Percentiles rank a stretch among this genome's conserved stretches.
Evolutionary conservation across 2,888 invertebrate genomes (phyloP).

Genomic region (Standfussiana lucernea): DNA sequence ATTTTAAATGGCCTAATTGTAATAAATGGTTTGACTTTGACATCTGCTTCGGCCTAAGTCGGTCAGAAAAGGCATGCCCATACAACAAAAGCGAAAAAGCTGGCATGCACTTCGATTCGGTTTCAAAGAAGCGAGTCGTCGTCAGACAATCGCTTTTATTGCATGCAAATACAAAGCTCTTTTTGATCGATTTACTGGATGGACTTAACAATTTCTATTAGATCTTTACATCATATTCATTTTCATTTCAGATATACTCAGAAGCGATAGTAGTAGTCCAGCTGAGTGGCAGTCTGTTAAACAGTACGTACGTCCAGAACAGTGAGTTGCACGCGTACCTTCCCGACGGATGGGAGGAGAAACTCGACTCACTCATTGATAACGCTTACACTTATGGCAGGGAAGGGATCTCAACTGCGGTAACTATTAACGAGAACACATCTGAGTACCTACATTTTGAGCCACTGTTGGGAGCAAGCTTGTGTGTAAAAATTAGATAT

Average conservation of each 20-base stretch:
- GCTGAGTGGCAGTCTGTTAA: constrained; percentile 96
- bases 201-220: background rate
- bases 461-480: background rate
- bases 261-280: constrained; percentile 98
- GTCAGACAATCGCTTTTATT: background rate
- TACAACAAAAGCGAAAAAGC: too few species aligned
- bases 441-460: background rate
- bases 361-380: constrained; percentile 97
- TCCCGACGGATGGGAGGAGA: constrained; percentile 96
- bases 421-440: constrained; percentile 80
- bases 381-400: constrained; percentile 98
- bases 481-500: background rate
- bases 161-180: background rate
- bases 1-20: too few species aligned
- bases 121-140: background rate
- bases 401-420: constrained; percentile 96
- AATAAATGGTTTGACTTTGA: too few species aligned
- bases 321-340: constrained; percentile 96
- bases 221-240: background rate
- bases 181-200: background rate
- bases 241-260: constrained; percentile 94
- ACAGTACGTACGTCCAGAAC: constrained; percentile 96
- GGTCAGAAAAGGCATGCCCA: too few species aligned
- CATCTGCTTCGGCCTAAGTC: too few species aligned
- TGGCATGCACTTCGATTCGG: too few species aligned